phyloP scores from a whole-genome alignment of 2,797 vertebrate species.

The Cyclopterus lumpus region DNA sequence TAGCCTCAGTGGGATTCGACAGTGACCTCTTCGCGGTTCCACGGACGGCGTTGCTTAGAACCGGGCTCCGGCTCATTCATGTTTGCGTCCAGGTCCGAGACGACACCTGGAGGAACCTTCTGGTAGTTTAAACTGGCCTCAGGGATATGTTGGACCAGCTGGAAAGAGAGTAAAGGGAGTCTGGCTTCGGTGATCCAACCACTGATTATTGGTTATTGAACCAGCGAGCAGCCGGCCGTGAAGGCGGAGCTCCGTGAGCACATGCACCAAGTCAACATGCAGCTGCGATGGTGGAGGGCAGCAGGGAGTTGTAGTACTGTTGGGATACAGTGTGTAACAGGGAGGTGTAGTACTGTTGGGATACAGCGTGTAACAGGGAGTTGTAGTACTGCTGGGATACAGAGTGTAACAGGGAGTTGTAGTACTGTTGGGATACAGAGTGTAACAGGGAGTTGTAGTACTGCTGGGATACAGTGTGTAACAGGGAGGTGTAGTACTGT shows the following conservation, averaged over 20 bases:
- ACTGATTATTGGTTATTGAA: constrained; percentile 22
- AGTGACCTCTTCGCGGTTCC: constrained; percentile 88
- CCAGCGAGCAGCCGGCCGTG: constrained; percentile 18
- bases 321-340: constrained; percentile 56
- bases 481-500: constrained; percentile 18
- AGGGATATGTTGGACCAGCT: constrained; percentile 96
- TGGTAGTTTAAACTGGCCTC: constrained; percentile 98
- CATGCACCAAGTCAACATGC: constrained; percentile 78
- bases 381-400: no score
- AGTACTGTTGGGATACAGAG: no score
- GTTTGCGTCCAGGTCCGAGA: constrained; percentile 90
- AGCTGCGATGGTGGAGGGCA: constrained; percentile 58
- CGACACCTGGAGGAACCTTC: constrained; percentile 93
- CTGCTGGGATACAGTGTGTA: constrained; percentile 63
- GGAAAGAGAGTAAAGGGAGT: constrained; percentile 73
- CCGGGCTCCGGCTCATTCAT: constrained; percentile 88
- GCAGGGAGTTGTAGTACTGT: constrained; percentile 71
- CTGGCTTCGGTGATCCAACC: constrained; percentile 40
- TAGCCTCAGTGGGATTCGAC: constrained; percentile 46
- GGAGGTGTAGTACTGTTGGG: constrained; percentile 14
- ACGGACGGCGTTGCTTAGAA: constrained; percentile 78
- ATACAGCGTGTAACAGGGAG: no score
- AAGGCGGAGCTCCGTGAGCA: constrained; percentile 47
- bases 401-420: no score
- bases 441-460: constrained; percentile 71